A percentile compares a stretch with the other conserved stretches of the same genome.
Evolutionary conservation across 2,888 invertebrate genomes (phyloP).

Genomic region (Sinotaia quadrata): DNA sequence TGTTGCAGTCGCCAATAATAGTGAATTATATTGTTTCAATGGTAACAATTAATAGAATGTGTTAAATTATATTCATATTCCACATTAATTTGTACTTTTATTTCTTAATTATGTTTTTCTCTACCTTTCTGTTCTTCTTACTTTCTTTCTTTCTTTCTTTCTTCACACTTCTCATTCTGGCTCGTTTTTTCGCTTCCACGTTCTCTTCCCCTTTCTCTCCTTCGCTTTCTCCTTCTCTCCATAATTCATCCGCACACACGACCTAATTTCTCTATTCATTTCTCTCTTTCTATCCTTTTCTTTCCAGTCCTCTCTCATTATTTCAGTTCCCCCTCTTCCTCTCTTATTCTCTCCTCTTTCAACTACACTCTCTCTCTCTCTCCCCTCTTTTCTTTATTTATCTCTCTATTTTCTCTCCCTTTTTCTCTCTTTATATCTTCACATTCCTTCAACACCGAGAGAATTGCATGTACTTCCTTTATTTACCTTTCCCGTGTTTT

Average conservation of each 20-base stretch:
- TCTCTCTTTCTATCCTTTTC: slow-evolving; percentile 3
- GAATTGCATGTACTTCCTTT: too few relatives aligned
- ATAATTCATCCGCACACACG: background rate
- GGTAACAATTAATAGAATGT: too few relatives aligned
- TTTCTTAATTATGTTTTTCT: background rate
- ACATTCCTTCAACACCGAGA: too few relatives aligned
- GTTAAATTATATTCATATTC: too few relatives aligned
- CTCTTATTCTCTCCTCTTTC: background rate
- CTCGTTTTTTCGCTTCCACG: background rate
- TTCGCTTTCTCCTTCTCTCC: background rate
- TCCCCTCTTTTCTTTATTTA: background rate
- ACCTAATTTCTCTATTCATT: background rate
- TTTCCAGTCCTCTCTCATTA: background rate
- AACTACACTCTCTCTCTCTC: background rate
- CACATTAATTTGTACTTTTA: too few relatives aligned
- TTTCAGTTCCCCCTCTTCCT: background rate
- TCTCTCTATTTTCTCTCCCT: background rate
- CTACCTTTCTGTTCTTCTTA: background rate
- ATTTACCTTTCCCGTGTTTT: too few relatives aligned
- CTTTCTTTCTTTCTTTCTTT: slow-evolving; percentile 5
- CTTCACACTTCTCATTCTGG: background rate
- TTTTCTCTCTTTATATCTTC: background rate
- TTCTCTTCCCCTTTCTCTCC: background rate
- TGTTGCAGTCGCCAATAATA: too few relatives aligned
- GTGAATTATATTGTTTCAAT: too few relatives aligned